Percentiles rank a stretch among this genome's conserved stretches.
phyloP scores from a whole-genome alignment of 23 tunicate species.

The Trididemnum miniatum region DNA sequence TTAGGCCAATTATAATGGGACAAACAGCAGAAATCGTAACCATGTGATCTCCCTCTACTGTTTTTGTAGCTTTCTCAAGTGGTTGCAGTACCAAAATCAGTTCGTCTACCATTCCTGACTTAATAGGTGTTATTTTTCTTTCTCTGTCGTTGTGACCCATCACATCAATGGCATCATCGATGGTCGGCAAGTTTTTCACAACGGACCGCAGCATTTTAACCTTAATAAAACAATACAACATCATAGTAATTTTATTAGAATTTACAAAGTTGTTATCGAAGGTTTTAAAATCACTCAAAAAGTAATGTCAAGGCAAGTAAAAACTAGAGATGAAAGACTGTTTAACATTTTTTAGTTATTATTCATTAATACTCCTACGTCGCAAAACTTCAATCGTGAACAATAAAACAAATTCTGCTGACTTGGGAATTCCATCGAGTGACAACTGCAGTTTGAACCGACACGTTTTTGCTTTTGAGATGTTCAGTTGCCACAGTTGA shows the following conservation, averaged over 20 bases:
- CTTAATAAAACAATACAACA: slow-evolving; percentile 2
- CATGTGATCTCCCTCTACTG: slow-evolving; percentile 16
- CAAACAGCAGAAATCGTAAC: slow-evolving; percentile 13
- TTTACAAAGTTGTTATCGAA: not conserved
- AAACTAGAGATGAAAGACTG: no score
- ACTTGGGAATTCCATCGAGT: slow-evolving; percentile 14
- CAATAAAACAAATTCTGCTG: not conserved
- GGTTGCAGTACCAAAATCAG: slow-evolving; percentile 9
- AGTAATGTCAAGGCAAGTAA: no score
- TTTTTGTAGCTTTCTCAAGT: slow-evolving; percentile 6
- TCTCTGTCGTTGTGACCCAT: slow-evolving; percentile 7
- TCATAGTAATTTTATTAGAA: not conserved
- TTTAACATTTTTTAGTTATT: not conserved
- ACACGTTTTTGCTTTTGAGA: slow-evolving; percentile 3
- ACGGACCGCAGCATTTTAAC: slow-evolving; percentile 15
- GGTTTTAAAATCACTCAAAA: not conserved
- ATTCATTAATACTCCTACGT: not conserved
- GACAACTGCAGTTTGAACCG: slow-evolving; percentile 3
- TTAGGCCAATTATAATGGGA: slow-evolving; percentile 1
- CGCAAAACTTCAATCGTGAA: not conserved
- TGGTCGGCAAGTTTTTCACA: slow-evolving; percentile 1
- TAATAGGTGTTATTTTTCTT: slow-evolving; percentile 10
- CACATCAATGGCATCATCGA: slow-evolving; percentile 5
- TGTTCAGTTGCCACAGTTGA: slow-evolving; percentile 12
- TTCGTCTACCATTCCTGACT: not conserved